Conservation (phyloP, 2,797 vertebrate species). For the Pelochelys cantorii region DNA sequence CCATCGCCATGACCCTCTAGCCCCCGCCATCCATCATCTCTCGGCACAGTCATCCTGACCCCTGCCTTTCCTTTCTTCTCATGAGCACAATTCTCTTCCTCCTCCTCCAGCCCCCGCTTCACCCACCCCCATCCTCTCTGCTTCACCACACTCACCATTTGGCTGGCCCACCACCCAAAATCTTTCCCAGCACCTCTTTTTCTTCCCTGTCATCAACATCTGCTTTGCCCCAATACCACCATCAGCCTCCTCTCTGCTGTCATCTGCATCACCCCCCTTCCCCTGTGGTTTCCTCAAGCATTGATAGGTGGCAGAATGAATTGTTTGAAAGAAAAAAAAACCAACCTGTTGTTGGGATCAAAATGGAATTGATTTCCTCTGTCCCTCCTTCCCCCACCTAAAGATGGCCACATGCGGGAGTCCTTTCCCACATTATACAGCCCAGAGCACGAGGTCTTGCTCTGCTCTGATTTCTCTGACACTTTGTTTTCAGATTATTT, state of each 20-base stretch:
- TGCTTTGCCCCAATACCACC: background rate
- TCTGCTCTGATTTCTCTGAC: background rate
- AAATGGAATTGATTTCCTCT: background rate
- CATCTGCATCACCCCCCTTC: background rate
- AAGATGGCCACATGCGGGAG: background rate
- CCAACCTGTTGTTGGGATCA: background rate
- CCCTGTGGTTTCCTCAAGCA: background rate
- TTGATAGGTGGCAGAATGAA: background rate
- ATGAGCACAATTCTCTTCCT: rapidly evolving
- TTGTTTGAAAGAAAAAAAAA: background rate
- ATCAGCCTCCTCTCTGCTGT: background rate
- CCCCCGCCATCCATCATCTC: background rate
- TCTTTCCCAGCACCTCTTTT: background rate
- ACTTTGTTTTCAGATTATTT: rapidly evolving
- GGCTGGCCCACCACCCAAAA: background rate
- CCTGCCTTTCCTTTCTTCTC: background rate
- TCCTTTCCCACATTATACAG: background rate
- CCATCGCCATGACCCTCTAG: background rate
- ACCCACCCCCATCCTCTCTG: background rate
- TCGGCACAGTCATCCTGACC: rapidly evolving
- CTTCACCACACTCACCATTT: rapidly evolving
- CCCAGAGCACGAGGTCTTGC: background rate
- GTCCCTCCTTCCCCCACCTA: background rate
- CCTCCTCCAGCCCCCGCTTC: rapidly evolving
- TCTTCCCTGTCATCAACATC: rapidly evolving